phyloP scores from a whole-genome alignment of 2,888 invertebrate genomes.

The Thecocarcelia acutangulata region DNA sequence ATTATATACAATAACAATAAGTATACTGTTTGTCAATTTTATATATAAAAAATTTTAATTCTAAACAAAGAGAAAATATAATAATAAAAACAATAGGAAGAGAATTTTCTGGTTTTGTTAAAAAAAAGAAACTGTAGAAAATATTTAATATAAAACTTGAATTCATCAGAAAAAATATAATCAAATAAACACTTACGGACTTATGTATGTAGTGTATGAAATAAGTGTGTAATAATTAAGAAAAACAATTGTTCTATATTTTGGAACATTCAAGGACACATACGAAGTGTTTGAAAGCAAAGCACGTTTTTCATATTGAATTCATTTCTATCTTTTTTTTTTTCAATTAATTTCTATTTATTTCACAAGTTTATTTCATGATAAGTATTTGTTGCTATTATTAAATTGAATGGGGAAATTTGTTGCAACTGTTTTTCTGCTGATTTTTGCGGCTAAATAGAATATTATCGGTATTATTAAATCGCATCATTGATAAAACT shows the following conservation, averaged over 20 bases:
- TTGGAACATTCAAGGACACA: constrained; percentile 21
- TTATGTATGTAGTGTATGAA: background rate
- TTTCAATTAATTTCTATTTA: too few species aligned
- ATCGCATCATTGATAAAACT: too few species aligned
- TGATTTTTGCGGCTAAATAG: too few species aligned
- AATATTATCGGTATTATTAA: too few species aligned
- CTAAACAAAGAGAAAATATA: constrained; percentile 36
- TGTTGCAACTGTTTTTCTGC: too few species aligned
- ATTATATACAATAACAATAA: constrained; percentile 35
- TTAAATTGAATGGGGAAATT: background rate
- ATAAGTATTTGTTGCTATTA: background rate
- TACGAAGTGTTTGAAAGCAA: background rate
- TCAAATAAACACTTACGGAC: background rate
- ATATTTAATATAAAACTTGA: constrained; percentile 4
- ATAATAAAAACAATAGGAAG: constrained; percentile 16
- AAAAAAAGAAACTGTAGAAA: background rate
- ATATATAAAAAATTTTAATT: background rate
- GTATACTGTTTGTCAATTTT: constrained; percentile 19
- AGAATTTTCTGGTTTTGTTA: constrained; percentile 4
- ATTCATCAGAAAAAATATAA: constrained; percentile 1
- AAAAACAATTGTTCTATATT: background rate
- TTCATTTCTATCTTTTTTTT: background rate
- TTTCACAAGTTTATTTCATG: constrained; percentile 5
- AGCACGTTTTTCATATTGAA: constrained; percentile 18
- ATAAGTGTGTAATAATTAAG: constrained; percentile 1